A percentile compares a stretch with the other conserved stretches of the same genome.
Evolutionary conservation across 1,140 invertebrate genomes (phyloP).

Genomic region (Ceratina calcarata): DNA sequence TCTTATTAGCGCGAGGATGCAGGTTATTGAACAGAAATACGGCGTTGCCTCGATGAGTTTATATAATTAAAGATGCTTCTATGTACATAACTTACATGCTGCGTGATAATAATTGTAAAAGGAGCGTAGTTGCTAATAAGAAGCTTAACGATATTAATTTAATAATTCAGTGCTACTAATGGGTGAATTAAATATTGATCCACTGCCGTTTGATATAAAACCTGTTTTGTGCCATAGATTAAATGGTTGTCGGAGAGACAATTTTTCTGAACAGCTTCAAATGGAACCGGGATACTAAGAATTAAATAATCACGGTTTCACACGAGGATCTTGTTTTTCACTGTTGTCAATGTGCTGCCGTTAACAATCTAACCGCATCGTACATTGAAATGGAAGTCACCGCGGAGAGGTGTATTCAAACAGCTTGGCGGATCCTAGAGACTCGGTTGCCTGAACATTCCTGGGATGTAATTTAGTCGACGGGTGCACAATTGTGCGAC

Average conservation of each 20-base stretch:
- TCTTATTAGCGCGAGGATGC: slow-evolving; percentile 9
- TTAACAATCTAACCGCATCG: slow-evolving; percentile 36
- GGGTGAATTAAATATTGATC: no score
- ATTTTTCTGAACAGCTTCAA: no score
- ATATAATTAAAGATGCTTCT: background rate
- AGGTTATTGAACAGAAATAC: background rate
- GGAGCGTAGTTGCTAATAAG: no score
- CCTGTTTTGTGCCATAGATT: no score
- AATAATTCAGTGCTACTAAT: no score
- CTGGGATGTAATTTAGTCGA: slow-evolving; percentile 55
- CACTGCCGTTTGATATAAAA: no score
- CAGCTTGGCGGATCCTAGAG: slow-evolving; percentile 28
- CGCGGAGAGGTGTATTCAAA: slow-evolving; percentile 55
- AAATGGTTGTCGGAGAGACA: no score
- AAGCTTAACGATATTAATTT: no score
- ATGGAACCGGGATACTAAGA: background rate
- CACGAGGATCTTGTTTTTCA: background rate
- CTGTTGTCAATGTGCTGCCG: background rate
- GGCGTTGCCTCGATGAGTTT: background rate
- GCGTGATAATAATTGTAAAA: no score
- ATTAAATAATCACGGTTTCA: background rate
- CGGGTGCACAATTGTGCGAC: slow-evolving; percentile 36
- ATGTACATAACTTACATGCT: no score
- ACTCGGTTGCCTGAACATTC: slow-evolving; percentile 46
- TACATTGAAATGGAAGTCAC: slow-evolving; percentile 36